A percentile compares a stretch with the other conserved stretches of the same genome.
phyloP scores from a whole-genome alignment of 2,888 invertebrate genomes.

The Adelognathus sp. region DNA sequence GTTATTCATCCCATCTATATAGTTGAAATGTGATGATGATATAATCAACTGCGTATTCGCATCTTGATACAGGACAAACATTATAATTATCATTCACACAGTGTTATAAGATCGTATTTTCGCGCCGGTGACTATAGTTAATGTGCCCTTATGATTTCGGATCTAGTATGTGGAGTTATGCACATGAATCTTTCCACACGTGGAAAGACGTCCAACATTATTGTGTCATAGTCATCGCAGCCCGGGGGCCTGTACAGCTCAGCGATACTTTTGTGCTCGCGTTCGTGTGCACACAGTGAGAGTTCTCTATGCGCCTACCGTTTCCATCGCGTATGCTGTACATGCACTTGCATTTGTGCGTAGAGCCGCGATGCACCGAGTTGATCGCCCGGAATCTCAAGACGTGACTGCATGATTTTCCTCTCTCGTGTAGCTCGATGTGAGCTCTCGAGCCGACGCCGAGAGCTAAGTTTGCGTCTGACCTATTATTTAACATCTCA shows the following conservation, averaged over 20 bases:
- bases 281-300: neutral
- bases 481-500: slow-evolving; percentile 57
- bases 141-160: neutral
- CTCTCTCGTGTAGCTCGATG: slow-evolving; percentile 24
- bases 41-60: too few species aligned
- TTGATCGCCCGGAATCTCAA: slow-evolving; percentile 55
- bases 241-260: neutral
- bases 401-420: slow-evolving; percentile 51
- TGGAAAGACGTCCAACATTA: neutral
- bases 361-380: slow-evolving; percentile 19
- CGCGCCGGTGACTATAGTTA: too few species aligned
- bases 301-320: neutral
- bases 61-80: too few species aligned
- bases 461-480: slow-evolving; percentile 51
- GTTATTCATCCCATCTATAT: too few species aligned
- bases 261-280: slow-evolving; percentile 6
- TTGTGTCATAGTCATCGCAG: neutral
- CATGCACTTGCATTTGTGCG: slow-evolving; percentile 51
- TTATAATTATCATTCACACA: too few species aligned
- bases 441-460: slow-evolving; percentile 23
- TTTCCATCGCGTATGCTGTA: slow-evolving; percentile 14
- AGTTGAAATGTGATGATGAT: too few species aligned
- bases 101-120: too few species aligned
- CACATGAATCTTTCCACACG: neutral
- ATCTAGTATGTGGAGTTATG: neutral